Evolutionary conservation across 2,888 invertebrate species (phyloP).

Genomic region (Callyntrura guangdongensis): DNA sequence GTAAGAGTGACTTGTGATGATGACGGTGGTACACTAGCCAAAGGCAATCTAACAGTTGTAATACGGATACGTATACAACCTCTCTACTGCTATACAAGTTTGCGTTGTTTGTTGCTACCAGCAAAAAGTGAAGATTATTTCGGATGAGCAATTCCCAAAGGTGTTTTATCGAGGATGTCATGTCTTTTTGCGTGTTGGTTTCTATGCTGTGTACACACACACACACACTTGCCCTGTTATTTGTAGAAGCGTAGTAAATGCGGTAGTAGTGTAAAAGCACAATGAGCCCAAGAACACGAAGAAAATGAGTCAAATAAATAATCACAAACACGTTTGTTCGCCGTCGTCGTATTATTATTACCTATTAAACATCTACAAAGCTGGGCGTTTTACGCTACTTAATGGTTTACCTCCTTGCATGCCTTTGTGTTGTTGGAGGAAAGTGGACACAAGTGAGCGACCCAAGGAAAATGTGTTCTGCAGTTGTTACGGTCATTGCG

Average conservation of each 20-base stretch:
- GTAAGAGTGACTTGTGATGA: not conserved
- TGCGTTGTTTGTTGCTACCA: constrained; percentile 40
- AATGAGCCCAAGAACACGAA: constrained; percentile 19
- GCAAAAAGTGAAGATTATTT: constrained; percentile 23
- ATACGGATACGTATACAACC: not conserved
- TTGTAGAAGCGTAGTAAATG: not conserved
- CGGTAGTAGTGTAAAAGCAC: constrained; percentile 18
- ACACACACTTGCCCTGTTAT: not conserved
- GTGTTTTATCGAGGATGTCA: constrained; percentile 57
- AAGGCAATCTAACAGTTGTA: constrained; percentile 36
- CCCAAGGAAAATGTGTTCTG: not conserved
- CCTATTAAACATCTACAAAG: not conserved
- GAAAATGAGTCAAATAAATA: constrained; percentile 61
- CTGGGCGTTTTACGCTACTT: constrained; percentile 1
- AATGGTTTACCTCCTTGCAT: not conserved
- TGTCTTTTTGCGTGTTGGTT: constrained; percentile 14
- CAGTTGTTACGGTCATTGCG: not conserved
- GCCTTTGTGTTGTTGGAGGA: constrained; percentile 44
- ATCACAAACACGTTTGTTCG: constrained; percentile 49
- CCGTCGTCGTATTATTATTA: no score
- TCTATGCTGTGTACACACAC: not conserved
- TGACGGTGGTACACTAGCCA: not conserved
- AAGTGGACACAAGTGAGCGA: constrained; percentile 37
- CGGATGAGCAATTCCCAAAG: constrained; percentile 71
- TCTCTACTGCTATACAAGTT: not conserved